Conservation (phyloP, 2,797 vertebrate genomes). For the Prunella strophiata region DNA sequence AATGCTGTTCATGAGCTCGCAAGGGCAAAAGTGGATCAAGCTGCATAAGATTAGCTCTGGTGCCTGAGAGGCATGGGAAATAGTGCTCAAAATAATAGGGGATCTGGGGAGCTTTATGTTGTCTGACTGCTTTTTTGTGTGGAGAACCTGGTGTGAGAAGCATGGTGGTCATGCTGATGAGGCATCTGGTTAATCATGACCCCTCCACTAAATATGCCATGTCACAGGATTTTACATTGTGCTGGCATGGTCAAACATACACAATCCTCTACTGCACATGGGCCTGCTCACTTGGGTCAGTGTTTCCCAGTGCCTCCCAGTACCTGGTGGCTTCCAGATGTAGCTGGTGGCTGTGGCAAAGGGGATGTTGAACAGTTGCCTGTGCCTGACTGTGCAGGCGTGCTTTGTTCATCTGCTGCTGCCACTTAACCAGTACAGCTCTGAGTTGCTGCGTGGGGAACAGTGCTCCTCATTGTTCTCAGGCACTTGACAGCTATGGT, state of each 20-base stretch:
- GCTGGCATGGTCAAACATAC: neutral
- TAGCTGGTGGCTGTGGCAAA: neutral
- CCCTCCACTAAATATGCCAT: accelerated
- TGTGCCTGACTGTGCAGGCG: accelerated
- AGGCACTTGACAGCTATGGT: neutral
- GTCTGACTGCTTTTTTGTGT: neutral
- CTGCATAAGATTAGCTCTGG: neutral
- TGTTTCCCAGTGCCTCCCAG: neutral
- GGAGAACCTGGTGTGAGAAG: neutral
- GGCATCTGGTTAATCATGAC: neutral
- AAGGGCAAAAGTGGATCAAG: constrained; percentile 35
- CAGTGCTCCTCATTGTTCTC: neutral
- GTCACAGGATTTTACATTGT: accelerated
- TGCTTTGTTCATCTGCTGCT: neutral
- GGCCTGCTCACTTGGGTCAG: neutral
- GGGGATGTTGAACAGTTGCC: neutral
- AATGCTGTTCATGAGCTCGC: constrained; percentile 19
- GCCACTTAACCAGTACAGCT: neutral
- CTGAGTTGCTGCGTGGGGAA: accelerated
- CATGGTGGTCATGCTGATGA: neutral
- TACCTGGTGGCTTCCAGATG: neutral
- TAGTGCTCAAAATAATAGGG: neutral
- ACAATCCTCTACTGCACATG: neutral
- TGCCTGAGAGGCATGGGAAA: neutral
- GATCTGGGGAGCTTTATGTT: neutral